phyloP scores from a whole-genome alignment of 2,797 vertebrate genomes.

The Pantherophis alleghaniensis region DNA sequence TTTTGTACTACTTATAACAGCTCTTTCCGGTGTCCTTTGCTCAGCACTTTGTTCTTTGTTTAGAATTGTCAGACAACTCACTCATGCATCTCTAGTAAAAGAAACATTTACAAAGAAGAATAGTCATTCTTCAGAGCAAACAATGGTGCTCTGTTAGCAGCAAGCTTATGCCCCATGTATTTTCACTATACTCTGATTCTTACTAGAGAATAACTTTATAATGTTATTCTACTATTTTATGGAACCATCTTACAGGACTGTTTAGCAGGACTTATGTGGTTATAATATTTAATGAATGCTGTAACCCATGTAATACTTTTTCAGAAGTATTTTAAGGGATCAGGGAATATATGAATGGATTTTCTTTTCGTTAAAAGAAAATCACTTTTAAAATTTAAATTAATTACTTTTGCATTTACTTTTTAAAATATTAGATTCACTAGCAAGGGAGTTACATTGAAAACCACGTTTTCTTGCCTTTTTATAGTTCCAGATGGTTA shows the following conservation, averaged over 20 bases:
- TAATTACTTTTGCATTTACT: neutral
- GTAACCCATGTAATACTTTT: neutral
- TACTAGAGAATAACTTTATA: neutral
- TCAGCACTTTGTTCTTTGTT: conserved; percentile 22
- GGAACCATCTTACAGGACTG: neutral
- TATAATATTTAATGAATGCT: neutral
- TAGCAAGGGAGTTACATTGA: neutral
- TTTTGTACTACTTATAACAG: conserved; percentile 12
- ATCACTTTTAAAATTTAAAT: neutral
- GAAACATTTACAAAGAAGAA: neutral
- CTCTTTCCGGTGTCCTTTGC: neutral
- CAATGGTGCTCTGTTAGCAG: neutral
- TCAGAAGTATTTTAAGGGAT: accelerated
- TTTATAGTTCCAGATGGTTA: neutral
- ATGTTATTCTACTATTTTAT: neutral
- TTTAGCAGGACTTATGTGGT: neutral
- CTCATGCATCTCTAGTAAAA: neutral
- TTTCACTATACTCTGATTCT: neutral
- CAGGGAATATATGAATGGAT: neutral
- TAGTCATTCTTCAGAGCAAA: accelerated
- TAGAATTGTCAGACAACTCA: neutral
- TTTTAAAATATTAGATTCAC: neutral
- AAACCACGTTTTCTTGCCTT: neutral
- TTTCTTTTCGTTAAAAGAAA: neutral
- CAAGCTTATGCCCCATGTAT: neutral